Evolutionary conservation across 2,888 invertebrate genomes (phyloP).

Genomic region (Agriopis leucophaearia): DNA sequence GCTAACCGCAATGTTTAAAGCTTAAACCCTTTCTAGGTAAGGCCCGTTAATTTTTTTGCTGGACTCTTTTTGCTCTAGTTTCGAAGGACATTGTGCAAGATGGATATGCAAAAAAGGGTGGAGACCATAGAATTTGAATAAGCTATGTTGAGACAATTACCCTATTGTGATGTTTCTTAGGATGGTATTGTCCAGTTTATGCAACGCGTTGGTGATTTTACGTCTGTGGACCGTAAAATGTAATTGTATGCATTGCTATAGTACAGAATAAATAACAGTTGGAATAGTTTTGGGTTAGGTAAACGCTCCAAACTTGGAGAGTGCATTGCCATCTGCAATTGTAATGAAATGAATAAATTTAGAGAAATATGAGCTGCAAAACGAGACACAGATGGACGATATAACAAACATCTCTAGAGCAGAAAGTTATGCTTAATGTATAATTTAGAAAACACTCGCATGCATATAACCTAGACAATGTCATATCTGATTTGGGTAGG

Average conservation of each 20-base stretch:
- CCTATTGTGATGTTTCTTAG: constrained; percentile 58
- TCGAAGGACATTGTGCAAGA: constrained; percentile 79
- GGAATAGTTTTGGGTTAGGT: constrained; percentile 39
- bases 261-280: background rate
- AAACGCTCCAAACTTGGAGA: constrained; percentile 27
- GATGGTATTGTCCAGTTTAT: constrained; percentile 59
- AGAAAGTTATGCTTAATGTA: constrained; percentile 7
- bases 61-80: constrained; percentile 80
- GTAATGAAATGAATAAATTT: constrained; percentile 37
- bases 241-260: constrained; percentile 45
- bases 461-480: background rate
- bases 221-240: constrained; percentile 55
- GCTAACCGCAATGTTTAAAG: constrained; percentile 84
- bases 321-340: constrained; percentile 44
- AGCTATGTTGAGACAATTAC: constrained; percentile 53
- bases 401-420: background rate
- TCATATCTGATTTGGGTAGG: background rate
- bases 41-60: constrained; percentile 63
- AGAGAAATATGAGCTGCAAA: constrained; percentile 8
- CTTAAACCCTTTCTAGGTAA: constrained; percentile 78
- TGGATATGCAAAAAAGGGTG: constrained; percentile 84
- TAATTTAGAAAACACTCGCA: constrained; percentile 5
- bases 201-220: constrained; percentile 55
- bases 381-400: constrained; percentile 5
- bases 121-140: constrained; percentile 33